Conservation (phyloP, 2,888 invertebrate species). For the Drosophila hamatofila region DNA sequence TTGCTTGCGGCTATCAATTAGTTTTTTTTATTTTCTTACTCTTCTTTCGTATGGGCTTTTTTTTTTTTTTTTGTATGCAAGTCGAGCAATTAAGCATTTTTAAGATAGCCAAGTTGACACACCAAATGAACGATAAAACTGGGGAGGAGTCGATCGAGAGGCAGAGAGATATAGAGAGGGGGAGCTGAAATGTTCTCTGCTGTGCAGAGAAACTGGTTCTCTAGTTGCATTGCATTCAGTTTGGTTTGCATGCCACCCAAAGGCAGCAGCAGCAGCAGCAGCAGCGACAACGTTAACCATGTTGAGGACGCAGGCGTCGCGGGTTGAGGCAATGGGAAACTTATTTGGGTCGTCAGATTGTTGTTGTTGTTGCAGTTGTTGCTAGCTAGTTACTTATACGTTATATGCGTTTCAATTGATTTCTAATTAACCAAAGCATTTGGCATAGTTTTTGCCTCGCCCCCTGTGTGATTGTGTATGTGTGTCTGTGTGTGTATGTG, state of each 20-base stretch:
- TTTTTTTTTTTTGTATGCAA: conserved; percentile 27
- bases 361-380: conserved; percentile 27
- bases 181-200: not conserved
- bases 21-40: conserved; percentile 1
- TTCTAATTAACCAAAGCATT: conserved; percentile 67
- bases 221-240: conserved; percentile 17
- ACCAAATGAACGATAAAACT: conserved; percentile 15
- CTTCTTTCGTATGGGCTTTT: not conserved
- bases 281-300: conserved; percentile 4
- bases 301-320: conserved; percentile 20
- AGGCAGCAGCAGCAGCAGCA: not conserved
- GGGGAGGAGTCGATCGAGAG: not conserved
- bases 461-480: conserved; percentile 13
- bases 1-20: conserved; percentile 30
- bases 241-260: conserved; percentile 70
- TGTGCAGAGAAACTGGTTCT: conserved; percentile 57
- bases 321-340: conserved; percentile 36
- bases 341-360: conserved; percentile 68
- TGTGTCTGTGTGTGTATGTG: conserved; percentile 19
- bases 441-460: conserved; percentile 42
- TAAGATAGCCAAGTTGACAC: conserved; percentile 55
- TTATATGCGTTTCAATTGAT: conserved; percentile 68
- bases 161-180: not conserved
- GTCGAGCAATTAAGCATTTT: conserved; percentile 62
- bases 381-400: conserved; percentile 40